phyloP scores from a whole-genome alignment of 2,888 invertebrate species.

The Imbricaverruca yamaguchii region DNA sequence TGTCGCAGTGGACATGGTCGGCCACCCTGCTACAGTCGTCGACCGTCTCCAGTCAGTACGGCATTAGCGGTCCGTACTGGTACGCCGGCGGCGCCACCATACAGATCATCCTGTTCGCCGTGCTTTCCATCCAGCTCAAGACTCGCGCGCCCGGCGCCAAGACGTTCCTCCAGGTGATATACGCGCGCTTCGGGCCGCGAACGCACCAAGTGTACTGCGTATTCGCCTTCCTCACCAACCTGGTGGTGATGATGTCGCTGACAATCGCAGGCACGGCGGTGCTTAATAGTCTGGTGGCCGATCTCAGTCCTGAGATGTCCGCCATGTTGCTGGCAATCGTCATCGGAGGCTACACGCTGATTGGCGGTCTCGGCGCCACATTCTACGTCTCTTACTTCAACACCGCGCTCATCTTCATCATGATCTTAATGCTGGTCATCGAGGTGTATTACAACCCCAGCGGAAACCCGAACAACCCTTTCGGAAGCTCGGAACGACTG shows the following conservation, averaged over 20 bases:
- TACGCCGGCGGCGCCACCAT: slow-evolving; percentile 38
- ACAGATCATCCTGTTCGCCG: slow-evolving; percentile 38
- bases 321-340: slow-evolving; percentile 37
- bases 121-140: slow-evolving; percentile 40
- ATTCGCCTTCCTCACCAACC: slow-evolving; percentile 41
- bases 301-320: slow-evolving; percentile 39
- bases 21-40: slow-evolving; percentile 42
- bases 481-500: slow-evolving; percentile 32
- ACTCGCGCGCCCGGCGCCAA: slow-evolving; percentile 33
- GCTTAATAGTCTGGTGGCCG: slow-evolving; percentile 29
- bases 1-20: slow-evolving; percentile 45
- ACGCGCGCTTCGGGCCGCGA: slow-evolving; percentile 39
- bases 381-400: slow-evolving; percentile 44
- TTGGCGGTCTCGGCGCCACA: slow-evolving; percentile 37
- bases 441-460: slow-evolving; percentile 24
- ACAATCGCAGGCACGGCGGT: slow-evolving; percentile 23
- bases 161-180: slow-evolving; percentile 39
- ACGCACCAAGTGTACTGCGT: slow-evolving; percentile 40
- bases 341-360: slow-evolving; percentile 31
- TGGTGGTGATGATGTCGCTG: slow-evolving; percentile 41
- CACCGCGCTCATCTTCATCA: slow-evolving; percentile 39
- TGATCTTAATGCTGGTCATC: slow-evolving; percentile 36
- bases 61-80: slow-evolving; percentile 33
- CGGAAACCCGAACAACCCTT: slow-evolving; percentile 2
- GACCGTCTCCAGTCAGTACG: slow-evolving; percentile 37